Conservation (phyloP, 1,140 invertebrate species). For the Drosophila carrolli region DNA sequence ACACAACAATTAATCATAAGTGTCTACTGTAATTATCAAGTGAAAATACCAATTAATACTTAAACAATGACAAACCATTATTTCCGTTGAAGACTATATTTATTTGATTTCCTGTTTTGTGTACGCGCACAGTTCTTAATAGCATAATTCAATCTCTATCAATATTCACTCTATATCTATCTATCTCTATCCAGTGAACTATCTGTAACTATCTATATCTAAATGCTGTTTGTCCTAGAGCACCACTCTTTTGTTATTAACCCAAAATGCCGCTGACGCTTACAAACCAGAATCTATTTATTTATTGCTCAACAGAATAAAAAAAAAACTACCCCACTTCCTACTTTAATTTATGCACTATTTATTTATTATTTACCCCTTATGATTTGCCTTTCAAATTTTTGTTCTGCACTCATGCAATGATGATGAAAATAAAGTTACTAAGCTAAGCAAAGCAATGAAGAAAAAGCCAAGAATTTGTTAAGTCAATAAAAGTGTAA, state of each 20-base stretch:
- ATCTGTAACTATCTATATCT: constrained; percentile 41
- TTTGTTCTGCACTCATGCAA: constrained; percentile 46
- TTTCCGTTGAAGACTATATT: constrained; percentile 49
- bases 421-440: constrained; percentile 55
- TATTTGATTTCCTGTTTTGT: constrained; percentile 53
- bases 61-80: constrained; percentile 37
- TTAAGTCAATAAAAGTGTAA: constrained; percentile 52
- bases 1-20: constrained; percentile 59
- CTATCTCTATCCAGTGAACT: constrained; percentile 28
- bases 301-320: constrained; percentile 31
- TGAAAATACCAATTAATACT: constrained; percentile 69
- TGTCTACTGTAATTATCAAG: constrained; percentile 69
- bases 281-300: constrained; percentile 25
- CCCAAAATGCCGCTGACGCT: constrained; percentile 59
- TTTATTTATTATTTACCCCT: constrained; percentile 40
- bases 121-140: constrained; percentile 60
- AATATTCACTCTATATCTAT: constrained; percentile 23
- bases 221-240: constrained; percentile 51
- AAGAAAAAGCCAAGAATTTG: constrained; percentile 39
- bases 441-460: constrained; percentile 3
- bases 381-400: constrained; percentile 36
- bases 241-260: constrained; percentile 68
- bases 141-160: constrained; percentile 51
- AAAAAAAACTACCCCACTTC: neutral
- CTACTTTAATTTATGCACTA: constrained; percentile 21